A percentile compares a stretch with the other conserved stretches of the same genome.
Conservation (phyloP, 2,797 vertebrate genomes). For the Darevskia nairensis region DNA sequence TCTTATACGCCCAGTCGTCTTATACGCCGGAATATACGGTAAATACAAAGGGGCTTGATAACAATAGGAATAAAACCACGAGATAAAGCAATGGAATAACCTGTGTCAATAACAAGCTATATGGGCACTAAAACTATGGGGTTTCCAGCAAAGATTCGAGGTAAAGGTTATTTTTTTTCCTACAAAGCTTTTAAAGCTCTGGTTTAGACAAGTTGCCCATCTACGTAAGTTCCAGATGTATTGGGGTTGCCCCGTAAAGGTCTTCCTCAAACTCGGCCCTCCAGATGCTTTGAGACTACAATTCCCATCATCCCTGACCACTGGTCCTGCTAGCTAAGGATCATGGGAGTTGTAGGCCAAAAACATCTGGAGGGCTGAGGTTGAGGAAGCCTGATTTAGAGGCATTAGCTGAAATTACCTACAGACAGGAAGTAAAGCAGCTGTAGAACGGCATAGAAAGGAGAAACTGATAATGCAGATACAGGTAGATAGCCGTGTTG, state of each 20-base stretch:
- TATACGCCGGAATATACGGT: too few species aligned
- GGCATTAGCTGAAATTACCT: neutral
- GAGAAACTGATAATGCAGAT: neutral
- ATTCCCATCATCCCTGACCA: too few species aligned
- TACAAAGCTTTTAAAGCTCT: too few species aligned
- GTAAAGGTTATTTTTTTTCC: neutral
- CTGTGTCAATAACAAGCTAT: neutral
- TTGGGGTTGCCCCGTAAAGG: too few species aligned
- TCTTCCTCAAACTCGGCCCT: too few species aligned
- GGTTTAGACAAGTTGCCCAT: neutral
- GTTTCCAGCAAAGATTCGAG: neutral
- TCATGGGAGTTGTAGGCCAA: too few species aligned
- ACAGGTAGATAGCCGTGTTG: too few species aligned
- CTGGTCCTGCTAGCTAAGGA: too few species aligned
- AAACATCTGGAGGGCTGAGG: too few species aligned
- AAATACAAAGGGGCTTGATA: neutral
- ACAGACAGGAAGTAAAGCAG: neutral
- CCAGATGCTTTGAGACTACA: too few species aligned
- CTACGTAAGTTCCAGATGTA: too few species aligned
- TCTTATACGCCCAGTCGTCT: too few species aligned
- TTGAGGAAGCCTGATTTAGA: neutral
- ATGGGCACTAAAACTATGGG: neutral
- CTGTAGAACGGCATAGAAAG: neutral
- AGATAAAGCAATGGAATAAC: neutral
- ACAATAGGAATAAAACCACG: neutral